Percentiles rank a stretch among this genome's conserved stretches.
Conservation (phyloP, 2,113 vertebrate species). For the Elaphurus davidianus region DNA sequence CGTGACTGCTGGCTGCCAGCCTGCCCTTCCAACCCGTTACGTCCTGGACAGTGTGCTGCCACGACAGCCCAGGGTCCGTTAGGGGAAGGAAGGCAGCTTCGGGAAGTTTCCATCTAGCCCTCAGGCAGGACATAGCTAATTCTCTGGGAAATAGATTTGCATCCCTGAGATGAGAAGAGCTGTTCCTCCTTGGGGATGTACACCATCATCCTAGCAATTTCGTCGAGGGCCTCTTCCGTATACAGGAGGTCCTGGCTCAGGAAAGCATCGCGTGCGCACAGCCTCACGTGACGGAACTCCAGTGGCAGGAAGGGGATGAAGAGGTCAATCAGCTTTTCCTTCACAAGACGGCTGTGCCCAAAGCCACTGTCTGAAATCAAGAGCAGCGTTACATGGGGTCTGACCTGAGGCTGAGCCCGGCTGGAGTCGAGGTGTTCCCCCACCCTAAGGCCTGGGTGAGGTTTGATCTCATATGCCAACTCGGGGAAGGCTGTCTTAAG, state of each 20-base stretch:
- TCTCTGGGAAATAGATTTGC: slow-evolving; percentile 94
- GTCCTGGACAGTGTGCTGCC: not conserved
- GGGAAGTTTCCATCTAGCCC: not conserved
- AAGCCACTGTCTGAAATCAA: slow-evolving; percentile 82
- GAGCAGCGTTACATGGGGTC: not conserved
- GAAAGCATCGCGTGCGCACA: slow-evolving; percentile 90
- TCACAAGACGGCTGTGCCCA: slow-evolving; percentile 87
- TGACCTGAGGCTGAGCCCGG: not conserved
- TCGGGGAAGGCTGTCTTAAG: not conserved
- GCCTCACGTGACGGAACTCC: slow-evolving; percentile 90
- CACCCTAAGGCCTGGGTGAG: not conserved
- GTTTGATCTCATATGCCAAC: not conserved
- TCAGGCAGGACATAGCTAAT: slow-evolving; percentile 94
- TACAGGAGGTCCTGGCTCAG: slow-evolving; percentile 84
- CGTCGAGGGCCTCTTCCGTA: slow-evolving; percentile 84
- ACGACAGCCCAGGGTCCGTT: not conserved
- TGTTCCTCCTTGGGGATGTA: slow-evolving; percentile 93
- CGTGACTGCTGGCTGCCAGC: not conserved
- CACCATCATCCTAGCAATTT: slow-evolving; percentile 91
- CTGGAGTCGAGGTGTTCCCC: not conserved
- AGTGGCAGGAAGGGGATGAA: slow-evolving; percentile 95
- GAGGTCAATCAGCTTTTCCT: slow-evolving; percentile 90
- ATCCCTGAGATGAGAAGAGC: slow-evolving; percentile 95
- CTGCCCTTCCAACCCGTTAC: not conserved
- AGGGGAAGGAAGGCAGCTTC: not conserved